These are phyloP conservation scores for Anthonomus grandis DNA, from an alignment of 1,140 invertebrate genomes.

Conservation along the genomic window DNA sequence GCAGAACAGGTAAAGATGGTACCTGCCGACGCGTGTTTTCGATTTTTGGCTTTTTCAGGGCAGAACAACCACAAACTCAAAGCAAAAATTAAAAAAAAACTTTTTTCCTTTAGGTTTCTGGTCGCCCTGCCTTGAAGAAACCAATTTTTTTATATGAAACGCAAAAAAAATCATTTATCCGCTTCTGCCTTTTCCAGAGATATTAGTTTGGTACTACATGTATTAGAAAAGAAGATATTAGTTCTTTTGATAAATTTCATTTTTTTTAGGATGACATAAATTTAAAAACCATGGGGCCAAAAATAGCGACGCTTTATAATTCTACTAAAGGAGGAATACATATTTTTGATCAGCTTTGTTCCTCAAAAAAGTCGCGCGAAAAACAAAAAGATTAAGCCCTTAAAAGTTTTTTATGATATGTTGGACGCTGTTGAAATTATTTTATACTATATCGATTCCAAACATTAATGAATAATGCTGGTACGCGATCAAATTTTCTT, in stretches of 20 bases:
- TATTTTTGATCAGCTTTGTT: background rate
- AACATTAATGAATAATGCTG: slow-evolving; percentile 3
- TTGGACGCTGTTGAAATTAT: slow-evolving; percentile 12
- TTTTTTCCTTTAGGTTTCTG: too few relatives aligned
- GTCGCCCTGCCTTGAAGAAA: too few relatives aligned
- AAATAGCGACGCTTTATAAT: background rate
- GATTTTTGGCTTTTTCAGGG: too few relatives aligned
- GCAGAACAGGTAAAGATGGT: too few relatives aligned
- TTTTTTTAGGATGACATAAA: background rate
- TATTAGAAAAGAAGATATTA: too few relatives aligned
- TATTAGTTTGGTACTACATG: too few relatives aligned
- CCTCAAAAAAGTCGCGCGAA: background rate
- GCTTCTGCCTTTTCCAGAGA: too few relatives aligned
- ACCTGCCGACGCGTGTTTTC: too few relatives aligned
- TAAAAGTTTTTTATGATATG: background rate
- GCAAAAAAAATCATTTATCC: background rate
- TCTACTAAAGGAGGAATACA: background rate
- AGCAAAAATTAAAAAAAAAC: too few relatives aligned
- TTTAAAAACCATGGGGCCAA: background rate
- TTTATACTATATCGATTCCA: slow-evolving; percentile 2
- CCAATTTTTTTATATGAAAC: background rate
- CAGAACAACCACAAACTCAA: too few relatives aligned
- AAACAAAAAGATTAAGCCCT: background rate
- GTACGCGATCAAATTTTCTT: background rate
- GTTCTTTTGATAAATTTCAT: too few relatives aligned